Conservation (phyloP, 2,113 vertebrate species). For the Sialia sialis region DNA sequence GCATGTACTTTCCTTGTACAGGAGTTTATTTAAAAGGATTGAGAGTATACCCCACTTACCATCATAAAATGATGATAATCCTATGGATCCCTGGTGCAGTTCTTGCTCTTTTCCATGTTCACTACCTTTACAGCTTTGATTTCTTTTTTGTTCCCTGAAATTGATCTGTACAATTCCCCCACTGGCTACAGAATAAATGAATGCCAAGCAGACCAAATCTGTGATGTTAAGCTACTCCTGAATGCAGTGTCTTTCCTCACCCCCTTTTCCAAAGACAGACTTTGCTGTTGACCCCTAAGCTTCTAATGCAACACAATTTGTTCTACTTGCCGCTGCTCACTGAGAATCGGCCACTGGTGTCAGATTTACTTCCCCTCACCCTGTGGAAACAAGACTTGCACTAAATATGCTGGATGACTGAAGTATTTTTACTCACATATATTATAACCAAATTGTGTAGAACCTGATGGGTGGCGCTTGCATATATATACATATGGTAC, state of each 20-base stretch:
- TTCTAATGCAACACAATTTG: background rate
- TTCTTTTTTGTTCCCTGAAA: background rate
- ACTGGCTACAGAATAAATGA: background rate
- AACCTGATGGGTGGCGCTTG: background rate
- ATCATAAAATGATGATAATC: background rate
- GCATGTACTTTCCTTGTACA: background rate
- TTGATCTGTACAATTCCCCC: background rate
- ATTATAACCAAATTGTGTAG: background rate
- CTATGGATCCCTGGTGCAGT: background rate
- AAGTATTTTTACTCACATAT: background rate
- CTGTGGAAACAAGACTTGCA: background rate
- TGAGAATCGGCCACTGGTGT: background rate
- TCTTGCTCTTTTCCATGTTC: background rate
- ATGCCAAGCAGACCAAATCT: background rate
- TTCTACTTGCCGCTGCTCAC: background rate
- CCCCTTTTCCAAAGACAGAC: background rate
- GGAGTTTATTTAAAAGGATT: background rate
- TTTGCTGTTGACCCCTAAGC: background rate
- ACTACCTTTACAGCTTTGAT: background rate
- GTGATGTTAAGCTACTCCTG: background rate
- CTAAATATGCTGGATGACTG: background rate
- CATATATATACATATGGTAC: accelerated
- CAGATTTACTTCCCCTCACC: background rate
- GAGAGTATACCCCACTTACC: background rate
- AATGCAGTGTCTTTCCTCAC: background rate